phyloP scores from a whole-genome alignment of 2,797 vertebrate species.

The Florisuga fusca region DNA sequence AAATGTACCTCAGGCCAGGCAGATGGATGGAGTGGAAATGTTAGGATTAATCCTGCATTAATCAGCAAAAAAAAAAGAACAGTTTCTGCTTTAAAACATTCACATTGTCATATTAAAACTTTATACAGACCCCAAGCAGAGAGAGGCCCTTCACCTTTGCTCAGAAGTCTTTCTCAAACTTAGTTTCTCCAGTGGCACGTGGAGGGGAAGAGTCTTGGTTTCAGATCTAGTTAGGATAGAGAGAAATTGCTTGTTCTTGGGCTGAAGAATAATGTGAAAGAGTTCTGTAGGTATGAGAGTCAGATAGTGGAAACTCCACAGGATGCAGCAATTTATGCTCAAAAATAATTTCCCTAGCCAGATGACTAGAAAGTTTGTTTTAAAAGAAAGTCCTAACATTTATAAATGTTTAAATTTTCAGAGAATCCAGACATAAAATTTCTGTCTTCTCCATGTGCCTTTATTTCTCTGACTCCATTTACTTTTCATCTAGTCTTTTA shows the following conservation, averaged over 20 bases:
- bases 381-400: not conserved
- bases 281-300: not conserved
- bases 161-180: not conserved
- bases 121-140: not conserved
- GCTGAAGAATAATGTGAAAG: not conserved
- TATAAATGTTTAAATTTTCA: not conserved
- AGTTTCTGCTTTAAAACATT: not conserved
- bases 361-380: not conserved
- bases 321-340: not conserved
- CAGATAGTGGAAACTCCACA: not conserved
- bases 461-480: not conserved
- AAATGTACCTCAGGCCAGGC: not conserved
- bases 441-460: not conserved
- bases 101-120: not conserved
- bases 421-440: not conserved
- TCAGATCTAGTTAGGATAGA: not conserved
- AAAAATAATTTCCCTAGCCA: not conserved
- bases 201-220: not conserved
- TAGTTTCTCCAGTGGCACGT: not conserved
- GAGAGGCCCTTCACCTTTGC: not conserved
- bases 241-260: not conserved
- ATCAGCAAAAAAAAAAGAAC: not conserved
- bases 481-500: not conserved
- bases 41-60: not conserved
- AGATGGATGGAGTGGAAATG: not conserved